Base-by-base conservation (phyloP, 1,140 invertebrate genomes). In the Drosophila aff. region DNA sequence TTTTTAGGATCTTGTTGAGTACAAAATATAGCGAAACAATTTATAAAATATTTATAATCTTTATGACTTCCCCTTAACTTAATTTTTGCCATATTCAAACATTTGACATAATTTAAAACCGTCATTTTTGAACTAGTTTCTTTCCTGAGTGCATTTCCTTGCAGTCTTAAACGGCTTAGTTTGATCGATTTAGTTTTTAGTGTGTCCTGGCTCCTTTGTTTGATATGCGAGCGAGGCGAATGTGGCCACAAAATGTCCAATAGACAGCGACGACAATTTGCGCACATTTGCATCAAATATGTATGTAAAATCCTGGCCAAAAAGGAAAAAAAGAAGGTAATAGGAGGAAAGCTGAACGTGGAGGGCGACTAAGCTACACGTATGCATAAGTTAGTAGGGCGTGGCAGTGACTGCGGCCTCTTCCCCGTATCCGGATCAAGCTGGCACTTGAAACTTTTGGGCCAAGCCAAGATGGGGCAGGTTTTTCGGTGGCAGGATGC, bases 301-400 rank as follows among this genome's bases (percentile, higher is more conserved):
- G 77, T 81, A 81, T 81, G 68, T 55, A 68, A 89, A 89, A 69
- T 66, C 75, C 52, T 63, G 62, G 31, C 68, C 52, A 26, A 57
- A 46, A 47, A 16, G 23, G 8, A 15, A 47, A n/a, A n/a, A 49
- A 21, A 16, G 18, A 62, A 82, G 61, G 61, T 64, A 79, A 79
- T 68, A 50, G 44, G 13, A 52, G 47, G 23, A 23, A 41, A 50
- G 38, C 33, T 38, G n/a, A 23, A 15, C 31, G 50, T 36, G 47
- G 41, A n/a, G 36, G 28, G 15, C 40, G 38, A 38, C 74, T 71
- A 68, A 81, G 78, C 69, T 82, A 82, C 84, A 89, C 76, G 84
- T 89, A 89, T 89, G 84, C 84, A 87, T 89, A 87, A 87, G 76
- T 83, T 58, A 87, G 83, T 52, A 77, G 84, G 59, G 49, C 59